These are phyloP conservation scores for Tachypleus tridentatus DNA, from an alignment of 1,140 invertebrate species.

Conservation along the genomic window DNA sequence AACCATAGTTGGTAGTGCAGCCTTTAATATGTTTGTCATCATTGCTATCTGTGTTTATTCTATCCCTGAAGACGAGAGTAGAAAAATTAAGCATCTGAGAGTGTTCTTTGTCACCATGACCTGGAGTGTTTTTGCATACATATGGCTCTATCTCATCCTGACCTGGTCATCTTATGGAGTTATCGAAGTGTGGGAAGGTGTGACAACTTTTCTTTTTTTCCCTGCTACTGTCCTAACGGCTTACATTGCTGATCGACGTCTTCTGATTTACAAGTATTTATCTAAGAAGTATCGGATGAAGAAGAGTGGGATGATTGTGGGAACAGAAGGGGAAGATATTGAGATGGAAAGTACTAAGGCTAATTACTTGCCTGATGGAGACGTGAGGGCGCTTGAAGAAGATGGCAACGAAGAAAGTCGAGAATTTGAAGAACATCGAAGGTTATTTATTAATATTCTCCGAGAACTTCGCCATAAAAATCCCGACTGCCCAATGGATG, in stretches of 20 bases:
- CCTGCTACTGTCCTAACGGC: conserved; percentile 89
- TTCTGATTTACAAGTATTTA: conserved; percentile 83
- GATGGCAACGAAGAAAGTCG: conserved; percentile 52
- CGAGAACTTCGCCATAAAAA: conserved; percentile 76
- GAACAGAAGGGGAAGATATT: conserved; percentile 52
- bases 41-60: conserved; percentile 88
- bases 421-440: conserved; percentile 79
- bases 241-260: conserved; percentile 81
- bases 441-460: conserved; percentile 82
- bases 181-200: conserved; percentile 48
- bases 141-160: conserved; percentile 98
- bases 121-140: conserved; percentile 96
- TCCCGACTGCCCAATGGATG: conserved; percentile 67
- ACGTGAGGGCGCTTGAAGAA: conserved; percentile 40
- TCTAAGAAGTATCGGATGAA: conserved; percentile 81
- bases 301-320: conserved; percentile 74
- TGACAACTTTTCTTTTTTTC: conserved; percentile 92
- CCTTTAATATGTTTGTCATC: conserved; percentile 96
- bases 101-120: conserved; percentile 96
- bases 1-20: conserved; percentile 94
- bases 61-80: conserved; percentile 38
- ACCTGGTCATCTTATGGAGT: conserved; percentile 67
- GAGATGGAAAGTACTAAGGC: conserved; percentile 48
- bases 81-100: conserved; percentile 77
- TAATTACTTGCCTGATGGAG: conserved; percentile 30